Evolutionary conservation across 2,797 vertebrate species (phyloP).

Genomic region (Malurus splendens): DNA sequence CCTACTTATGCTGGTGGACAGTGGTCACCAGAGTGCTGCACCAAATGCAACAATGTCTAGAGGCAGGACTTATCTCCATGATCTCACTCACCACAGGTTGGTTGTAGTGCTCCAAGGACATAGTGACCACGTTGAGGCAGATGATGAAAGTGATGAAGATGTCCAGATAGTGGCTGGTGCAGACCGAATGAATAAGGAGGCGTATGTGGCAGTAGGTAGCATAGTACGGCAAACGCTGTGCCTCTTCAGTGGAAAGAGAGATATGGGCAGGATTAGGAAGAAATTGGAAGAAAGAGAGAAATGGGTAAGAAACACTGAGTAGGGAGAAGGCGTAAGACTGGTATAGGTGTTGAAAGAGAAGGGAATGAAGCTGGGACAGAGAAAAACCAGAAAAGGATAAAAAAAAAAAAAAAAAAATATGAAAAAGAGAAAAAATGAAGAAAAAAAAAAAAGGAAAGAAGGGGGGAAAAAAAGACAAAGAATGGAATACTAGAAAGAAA

Average conservation of each 20-base stretch:
- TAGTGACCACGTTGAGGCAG: slow-evolving; percentile 97
- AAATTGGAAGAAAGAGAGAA: not conserved
- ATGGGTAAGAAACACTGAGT: not conserved
- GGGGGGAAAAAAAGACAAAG: not conserved
- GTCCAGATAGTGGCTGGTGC: slow-evolving; percentile 97
- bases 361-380: not conserved
- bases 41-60: not conserved
- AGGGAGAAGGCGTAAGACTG: not conserved
- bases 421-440: not conserved
- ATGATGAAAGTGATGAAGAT: slow-evolving; percentile 99
- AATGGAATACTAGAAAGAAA: not conserved
- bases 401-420: not conserved
- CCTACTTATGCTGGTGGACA: not conserved
- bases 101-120: slow-evolving; percentile 97
- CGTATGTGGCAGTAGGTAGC: slow-evolving; percentile 87
- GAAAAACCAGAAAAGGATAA: not conserved
- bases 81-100: slow-evolving; percentile 85
- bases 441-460: not conserved
- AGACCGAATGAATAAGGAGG: slow-evolving; percentile 93
- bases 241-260: slow-evolving; percentile 75
- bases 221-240: slow-evolving; percentile 93
- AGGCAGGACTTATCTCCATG: not conserved
- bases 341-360: not conserved
- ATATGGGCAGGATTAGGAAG: not conserved
- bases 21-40: not conserved